phyloP scores from a whole-genome alignment of 2,113 vertebrate genomes.

The Oncorhynchus gorbuscha region DNA sequence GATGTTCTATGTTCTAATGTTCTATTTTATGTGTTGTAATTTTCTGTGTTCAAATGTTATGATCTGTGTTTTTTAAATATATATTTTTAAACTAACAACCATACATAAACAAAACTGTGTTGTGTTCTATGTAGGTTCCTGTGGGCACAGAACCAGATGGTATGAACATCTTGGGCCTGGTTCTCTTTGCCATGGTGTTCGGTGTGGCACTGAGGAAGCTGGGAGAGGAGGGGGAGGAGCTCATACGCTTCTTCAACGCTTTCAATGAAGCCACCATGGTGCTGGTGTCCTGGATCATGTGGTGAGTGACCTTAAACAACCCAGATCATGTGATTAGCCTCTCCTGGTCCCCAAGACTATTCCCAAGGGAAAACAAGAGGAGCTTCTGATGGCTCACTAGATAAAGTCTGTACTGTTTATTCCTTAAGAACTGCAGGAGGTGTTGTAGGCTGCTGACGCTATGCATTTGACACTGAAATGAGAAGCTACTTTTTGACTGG shows the following conservation, averaged over 20 bases:
- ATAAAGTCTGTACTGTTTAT: not conserved
- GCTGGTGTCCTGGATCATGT: slow-evolving; percentile 98
- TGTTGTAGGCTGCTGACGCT: no score
- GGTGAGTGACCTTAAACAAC: slow-evolving; percentile 77
- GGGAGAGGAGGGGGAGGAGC: slow-evolving; percentile 89
- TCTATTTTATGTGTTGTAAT: no score
- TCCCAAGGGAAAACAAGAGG: no score
- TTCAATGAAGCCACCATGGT: slow-evolving; percentile 99
- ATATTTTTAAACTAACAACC: no score
- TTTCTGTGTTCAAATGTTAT: no score
- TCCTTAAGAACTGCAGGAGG: no score
- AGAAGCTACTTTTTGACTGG: not conserved
- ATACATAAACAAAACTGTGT: no score
- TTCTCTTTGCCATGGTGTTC: slow-evolving; percentile 91
- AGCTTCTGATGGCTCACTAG: not conserved
- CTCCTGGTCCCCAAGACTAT: no score
- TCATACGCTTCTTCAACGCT: slow-evolving; percentile 95
- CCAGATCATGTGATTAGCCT: not conserved
- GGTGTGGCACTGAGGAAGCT: slow-evolving; percentile 94
- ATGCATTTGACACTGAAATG: not conserved
- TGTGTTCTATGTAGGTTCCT: slow-evolving; percentile 77
- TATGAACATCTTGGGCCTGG: slow-evolving; percentile 97
- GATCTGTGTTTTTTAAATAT: not conserved
- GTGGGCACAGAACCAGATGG: slow-evolving; percentile 83
- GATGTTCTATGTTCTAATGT: no score